Percentiles rank a stretch among this genome's conserved stretches.
These are phyloP conservation scores for Idaea biselata DNA, from an alignment of 2,888 invertebrate genomes.

Conservation along the genomic window DNA sequence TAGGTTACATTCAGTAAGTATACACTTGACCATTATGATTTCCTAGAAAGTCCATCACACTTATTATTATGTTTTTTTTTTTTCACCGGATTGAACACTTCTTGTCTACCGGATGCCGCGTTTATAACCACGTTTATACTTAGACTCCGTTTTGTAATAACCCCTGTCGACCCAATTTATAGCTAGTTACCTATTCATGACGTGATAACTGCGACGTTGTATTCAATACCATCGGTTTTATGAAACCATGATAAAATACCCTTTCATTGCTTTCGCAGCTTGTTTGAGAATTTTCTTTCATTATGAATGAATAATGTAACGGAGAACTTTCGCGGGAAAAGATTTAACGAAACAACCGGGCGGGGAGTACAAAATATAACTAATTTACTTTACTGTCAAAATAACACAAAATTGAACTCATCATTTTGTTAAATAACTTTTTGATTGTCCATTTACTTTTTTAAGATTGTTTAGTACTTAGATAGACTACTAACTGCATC, in stretches of 20 bases:
- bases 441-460: not conserved
- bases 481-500: not conserved
- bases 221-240: slow-evolving; percentile 15
- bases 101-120: no score
- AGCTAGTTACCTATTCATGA: slow-evolving; percentile 10
- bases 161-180: no score
- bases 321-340: slow-evolving; percentile 2
- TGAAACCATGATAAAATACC: slow-evolving; percentile 17
- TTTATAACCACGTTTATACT: no score
- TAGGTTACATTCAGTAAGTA: no score
- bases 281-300: slow-evolving; percentile 9
- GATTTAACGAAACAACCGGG: not conserved
- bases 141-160: no score
- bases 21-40: no score
- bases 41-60: no score
- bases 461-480: not conserved
- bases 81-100: no score
- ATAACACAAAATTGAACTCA: not conserved
- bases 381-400: not conserved
- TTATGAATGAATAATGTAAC: slow-evolving; percentile 15
- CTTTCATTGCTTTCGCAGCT: slow-evolving; percentile 14
- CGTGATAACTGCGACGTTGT: slow-evolving; percentile 12
- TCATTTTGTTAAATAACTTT: not conserved
- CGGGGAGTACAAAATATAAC: not conserved
- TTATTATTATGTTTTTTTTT: no score